These are phyloP conservation scores for Papilio polyxenes DNA, from an alignment of 1,140 invertebrate genomes.

Conservation along the genomic window DNA sequence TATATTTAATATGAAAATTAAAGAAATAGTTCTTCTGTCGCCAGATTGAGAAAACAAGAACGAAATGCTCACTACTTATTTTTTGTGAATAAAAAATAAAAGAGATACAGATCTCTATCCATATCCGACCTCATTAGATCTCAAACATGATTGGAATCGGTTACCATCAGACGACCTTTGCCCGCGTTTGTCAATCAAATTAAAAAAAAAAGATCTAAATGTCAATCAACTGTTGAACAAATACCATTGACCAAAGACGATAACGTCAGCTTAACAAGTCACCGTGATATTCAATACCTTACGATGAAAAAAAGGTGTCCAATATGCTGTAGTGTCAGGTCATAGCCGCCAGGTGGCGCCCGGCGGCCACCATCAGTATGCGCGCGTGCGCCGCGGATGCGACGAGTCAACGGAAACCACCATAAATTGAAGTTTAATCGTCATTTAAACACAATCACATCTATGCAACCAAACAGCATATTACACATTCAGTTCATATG, in stretches of 20 bases:
- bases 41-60: too few species aligned
- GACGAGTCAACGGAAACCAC: slow-evolving; percentile 57
- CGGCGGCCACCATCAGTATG: slow-evolving; percentile 57
- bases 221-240: slow-evolving; percentile 7
- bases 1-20: not conserved
- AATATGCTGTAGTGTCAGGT: slow-evolving; percentile 47
- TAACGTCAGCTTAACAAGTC: not conserved
- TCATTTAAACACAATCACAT: slow-evolving; percentile 58
- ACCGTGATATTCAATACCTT: slow-evolving; percentile 46
- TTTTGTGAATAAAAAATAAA: slow-evolving; percentile 10
- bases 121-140: not conserved
- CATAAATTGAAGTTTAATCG: slow-evolving; percentile 67
- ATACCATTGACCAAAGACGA: not conserved
- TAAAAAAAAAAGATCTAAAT: slow-evolving; percentile 13
- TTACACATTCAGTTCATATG: slow-evolving; percentile 40
- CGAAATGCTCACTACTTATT: not conserved
- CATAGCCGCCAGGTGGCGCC: slow-evolving; percentile 62
- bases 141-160: not conserved
- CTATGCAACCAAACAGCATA: slow-evolving; percentile 32
- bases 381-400: slow-evolving; percentile 60
- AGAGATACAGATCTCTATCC: not conserved
- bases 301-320: slow-evolving; percentile 50
- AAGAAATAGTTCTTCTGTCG: too few species aligned
- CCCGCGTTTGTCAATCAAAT: not conserved
- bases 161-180: slow-evolving; percentile 9